Conservation (phyloP, 2,797 vertebrate species). For the Diplodus puntazzo region DNA sequence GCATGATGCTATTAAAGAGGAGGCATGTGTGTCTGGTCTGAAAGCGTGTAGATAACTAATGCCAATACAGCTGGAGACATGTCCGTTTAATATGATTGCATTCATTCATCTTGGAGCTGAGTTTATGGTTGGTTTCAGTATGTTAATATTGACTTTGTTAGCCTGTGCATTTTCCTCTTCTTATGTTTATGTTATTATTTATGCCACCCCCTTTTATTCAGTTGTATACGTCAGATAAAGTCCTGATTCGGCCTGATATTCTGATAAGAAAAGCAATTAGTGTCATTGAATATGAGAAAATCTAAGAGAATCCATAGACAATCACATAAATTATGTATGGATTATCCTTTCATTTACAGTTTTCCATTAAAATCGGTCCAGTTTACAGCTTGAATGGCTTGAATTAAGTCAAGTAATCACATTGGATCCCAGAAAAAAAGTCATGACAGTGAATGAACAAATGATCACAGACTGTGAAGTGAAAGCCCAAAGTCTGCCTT, state of each 20-base stretch:
- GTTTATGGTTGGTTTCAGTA: constrained; percentile 51
- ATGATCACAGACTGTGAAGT: constrained; percentile 46
- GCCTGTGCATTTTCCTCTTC: not conserved
- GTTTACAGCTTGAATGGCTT: constrained; percentile 41
- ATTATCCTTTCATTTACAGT: constrained; percentile 35
- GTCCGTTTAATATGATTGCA: constrained; percentile 47
- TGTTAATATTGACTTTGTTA: constrained; percentile 50
- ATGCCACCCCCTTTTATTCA: constrained; percentile 17
- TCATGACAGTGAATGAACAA: constrained; percentile 28
- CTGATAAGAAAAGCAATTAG: constrained; percentile 13
- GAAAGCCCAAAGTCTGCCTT: constrained; percentile 37
- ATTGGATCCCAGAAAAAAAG: constrained; percentile 36
- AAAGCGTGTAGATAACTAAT: constrained; percentile 75
- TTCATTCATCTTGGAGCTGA: constrained; percentile 33
- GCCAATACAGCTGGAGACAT: constrained; percentile 61
- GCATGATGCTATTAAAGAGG: constrained; percentile 72
- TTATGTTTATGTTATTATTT: constrained; percentile 44
- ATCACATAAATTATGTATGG: constrained; percentile 57
- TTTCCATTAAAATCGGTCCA: constrained; percentile 32
- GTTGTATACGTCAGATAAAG: constrained; percentile 29
- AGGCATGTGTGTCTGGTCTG: constrained; percentile 70
- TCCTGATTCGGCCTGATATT: constrained; percentile 3
- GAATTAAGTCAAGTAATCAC: constrained; percentile 31
- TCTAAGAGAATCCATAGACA: constrained; percentile 67
- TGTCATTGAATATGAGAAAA: not conserved